phyloP scores from a whole-genome alignment of 2,113 vertebrate genomes.

The Columba janthina region DNA sequence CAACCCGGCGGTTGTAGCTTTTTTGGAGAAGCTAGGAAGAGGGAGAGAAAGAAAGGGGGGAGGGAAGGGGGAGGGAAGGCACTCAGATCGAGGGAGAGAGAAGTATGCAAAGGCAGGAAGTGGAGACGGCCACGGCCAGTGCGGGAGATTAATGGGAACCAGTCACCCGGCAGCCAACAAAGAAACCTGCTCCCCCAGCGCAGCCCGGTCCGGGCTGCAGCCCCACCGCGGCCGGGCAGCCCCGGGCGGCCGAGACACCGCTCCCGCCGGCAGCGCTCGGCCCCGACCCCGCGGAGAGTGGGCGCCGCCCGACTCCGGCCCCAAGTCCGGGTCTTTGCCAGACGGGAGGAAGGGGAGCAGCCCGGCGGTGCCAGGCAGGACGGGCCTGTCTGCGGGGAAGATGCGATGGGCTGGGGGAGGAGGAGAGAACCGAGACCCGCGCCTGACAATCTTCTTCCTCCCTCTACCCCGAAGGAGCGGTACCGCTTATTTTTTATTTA shows the following conservation, averaged over 20 bases:
- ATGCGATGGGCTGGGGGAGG: background rate
- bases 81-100: slow-evolving; percentile 26
- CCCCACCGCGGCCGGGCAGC: background rate
- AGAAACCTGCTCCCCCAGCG: slow-evolving; percentile 23
- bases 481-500: background rate
- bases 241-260: background rate
- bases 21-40: slow-evolving; percentile 43
- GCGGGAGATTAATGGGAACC: slow-evolving; percentile 71
- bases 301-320: background rate
- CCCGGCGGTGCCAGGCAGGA: background rate
- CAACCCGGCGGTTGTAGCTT: slow-evolving; percentile 1
- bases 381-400: background rate
- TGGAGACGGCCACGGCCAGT: slow-evolving; percentile 62
- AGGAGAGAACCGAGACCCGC: background rate
- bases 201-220: background rate
- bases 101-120: slow-evolving; percentile 70
- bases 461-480: background rate
- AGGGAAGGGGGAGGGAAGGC: slow-evolving; percentile 20
- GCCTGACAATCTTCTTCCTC: background rate
- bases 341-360: background rate
- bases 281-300: background rate
- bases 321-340: background rate
- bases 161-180: slow-evolving; percentile 58
- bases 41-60: slow-evolving; percentile 17
- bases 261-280: background rate